Percentiles rank a stretch among this genome's conserved stretches.
These are phyloP conservation scores for Tetramorium parvispinum DNA, from an alignment of 1,140 invertebrate species.

Conservation along the genomic window DNA sequence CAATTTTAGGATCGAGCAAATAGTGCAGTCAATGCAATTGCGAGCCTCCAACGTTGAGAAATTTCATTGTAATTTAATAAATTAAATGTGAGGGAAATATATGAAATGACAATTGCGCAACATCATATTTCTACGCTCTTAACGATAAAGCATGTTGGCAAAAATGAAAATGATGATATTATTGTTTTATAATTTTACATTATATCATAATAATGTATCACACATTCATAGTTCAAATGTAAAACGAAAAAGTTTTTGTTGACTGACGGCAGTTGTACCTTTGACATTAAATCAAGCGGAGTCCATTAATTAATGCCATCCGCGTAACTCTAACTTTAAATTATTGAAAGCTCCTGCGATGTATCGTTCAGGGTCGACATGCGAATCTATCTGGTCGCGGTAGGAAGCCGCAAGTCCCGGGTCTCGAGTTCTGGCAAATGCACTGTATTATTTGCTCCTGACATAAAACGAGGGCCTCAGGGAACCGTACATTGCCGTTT, in stretches of 20 bases:
- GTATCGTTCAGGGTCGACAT: not conserved
- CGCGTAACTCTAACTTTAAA: slow-evolving; percentile 4
- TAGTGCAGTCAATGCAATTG: not conserved
- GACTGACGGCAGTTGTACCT: not conserved
- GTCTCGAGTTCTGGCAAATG: slow-evolving; percentile 37
- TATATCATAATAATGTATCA: not conserved
- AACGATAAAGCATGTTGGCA: not conserved
- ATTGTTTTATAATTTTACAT: slow-evolving; percentile 2
- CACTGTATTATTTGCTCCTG: slow-evolving; percentile 44
- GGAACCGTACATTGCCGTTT: slow-evolving; percentile 10
- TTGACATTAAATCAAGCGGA: not conserved
- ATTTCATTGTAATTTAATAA: slow-evolving; percentile 15
- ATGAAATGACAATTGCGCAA: not conserved
- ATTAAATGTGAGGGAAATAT: not conserved
- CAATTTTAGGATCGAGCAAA: slow-evolving; percentile 2
- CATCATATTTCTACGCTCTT: not conserved
- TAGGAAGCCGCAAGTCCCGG: slow-evolving; percentile 7
- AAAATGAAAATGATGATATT: not conserved
- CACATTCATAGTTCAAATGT: slow-evolving; percentile 1
- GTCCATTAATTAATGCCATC: slow-evolving; percentile 33
- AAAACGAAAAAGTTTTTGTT: slow-evolving; percentile 6
- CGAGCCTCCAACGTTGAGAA: not conserved
- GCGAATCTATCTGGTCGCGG: not conserved
- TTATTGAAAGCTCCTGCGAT: not conserved
- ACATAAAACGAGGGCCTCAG: slow-evolving; percentile 31